Base-by-base conservation (phyloP, 2,797 vertebrate genomes). In the Sebastes melanostomus region DNA sequence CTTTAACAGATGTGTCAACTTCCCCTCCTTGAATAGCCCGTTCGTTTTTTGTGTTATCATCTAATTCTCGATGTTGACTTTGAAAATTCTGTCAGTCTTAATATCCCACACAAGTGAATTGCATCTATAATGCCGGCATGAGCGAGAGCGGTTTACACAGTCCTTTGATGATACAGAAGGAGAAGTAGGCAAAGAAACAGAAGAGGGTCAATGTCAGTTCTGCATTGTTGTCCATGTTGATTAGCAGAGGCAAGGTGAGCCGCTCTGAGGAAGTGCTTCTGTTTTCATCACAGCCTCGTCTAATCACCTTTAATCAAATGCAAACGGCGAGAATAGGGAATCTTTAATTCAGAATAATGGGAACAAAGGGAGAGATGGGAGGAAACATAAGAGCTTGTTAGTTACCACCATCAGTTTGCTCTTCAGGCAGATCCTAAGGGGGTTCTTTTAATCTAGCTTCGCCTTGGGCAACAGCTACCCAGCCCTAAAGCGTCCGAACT, bases 251-350 rank as follows among this genome's bases (percentile, higher is more conserved):
- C 58, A 72, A 58, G n/a, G n/a, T 59, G 46, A 85, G 70, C 27
- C 3, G 5, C 34, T 78, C 42, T 34, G 54, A 69, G 55, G 38
- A 62, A 56, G 25, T n/a, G 56, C 32, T 72, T 36, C 30, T 58
- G 59, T 67, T 52, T 76, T 38, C 50, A 83, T 81, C 60, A 46
- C 62, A 58, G 56, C 32, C 29, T 80, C 10, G 50, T 85, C 83
- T 94, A 91, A 92, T 93, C 80, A 83, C 84, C 82, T 80, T 89
- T 92, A 94, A 94, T 93, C 84, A 89, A 86, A 91, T 89, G 85
- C 84, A 92, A 94, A 93, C 86, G 78, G 72, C 75, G 75, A 63
- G 83, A 90, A 91, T 74, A 66, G 77, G 80, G 78, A 71, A 86
- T 82, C 72, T 94, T 92, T 94, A 91, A 93, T 92, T 91, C 75